These are phyloP conservation scores for Trichonephila inaurata DNA, from an alignment of 1,140 invertebrate genomes.

Conservation along the genomic window DNA sequence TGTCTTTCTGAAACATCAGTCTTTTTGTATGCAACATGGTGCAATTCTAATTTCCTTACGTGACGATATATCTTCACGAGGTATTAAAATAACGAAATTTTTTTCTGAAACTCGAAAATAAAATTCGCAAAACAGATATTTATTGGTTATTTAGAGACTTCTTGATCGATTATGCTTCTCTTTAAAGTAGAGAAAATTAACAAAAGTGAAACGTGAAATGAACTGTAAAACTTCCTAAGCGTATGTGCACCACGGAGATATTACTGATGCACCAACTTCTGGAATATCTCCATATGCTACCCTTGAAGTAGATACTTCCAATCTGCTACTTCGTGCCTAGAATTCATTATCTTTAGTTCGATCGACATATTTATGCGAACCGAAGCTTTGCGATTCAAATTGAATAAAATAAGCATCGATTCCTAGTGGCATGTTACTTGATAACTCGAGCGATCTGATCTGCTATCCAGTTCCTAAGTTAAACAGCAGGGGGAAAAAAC, in stretches of 20 bases:
- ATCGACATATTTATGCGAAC: slow-evolving; percentile 22
- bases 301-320: slow-evolving; percentile 14
- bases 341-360: slow-evolving; percentile 11
- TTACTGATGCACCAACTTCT: slow-evolving; percentile 3
- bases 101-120: not conserved
- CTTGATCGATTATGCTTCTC: not conserved
- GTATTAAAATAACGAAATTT: no score
- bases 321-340: slow-evolving; percentile 5
- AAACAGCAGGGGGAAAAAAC: not conserved
- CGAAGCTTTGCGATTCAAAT: not conserved
- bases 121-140: not conserved
- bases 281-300: not conserved
- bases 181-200: not conserved
- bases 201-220: not conserved
- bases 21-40: no score
- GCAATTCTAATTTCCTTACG: no score
- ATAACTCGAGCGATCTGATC: not conserved
- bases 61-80: no score
- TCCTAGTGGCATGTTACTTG: not conserved
- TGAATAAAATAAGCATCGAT: slow-evolving; percentile 37
- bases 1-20: no score
- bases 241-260: not conserved
- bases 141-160: not conserved
- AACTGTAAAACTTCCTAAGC: not conserved
- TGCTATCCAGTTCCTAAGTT: not conserved